Conservation (phyloP, 92 coral and sea anemone genomes). For the Metridium senile region DNA sequence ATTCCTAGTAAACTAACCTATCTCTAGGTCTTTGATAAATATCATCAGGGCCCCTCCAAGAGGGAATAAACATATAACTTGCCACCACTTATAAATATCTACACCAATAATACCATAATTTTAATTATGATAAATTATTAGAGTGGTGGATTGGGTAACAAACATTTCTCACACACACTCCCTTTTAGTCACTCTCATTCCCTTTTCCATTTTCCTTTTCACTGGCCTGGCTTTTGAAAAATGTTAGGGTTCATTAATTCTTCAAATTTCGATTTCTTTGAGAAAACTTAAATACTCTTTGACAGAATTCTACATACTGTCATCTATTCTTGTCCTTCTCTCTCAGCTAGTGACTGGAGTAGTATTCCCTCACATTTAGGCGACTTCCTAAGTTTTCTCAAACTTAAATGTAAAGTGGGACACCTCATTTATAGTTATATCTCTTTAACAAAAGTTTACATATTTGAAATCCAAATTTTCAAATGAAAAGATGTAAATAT, state of each 20-base stretch:
- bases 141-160: conserved; percentile 76
- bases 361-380: conserved; percentile 60
- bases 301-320: conserved; percentile 31
- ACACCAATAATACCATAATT: conserved; percentile 68
- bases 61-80: conserved; percentile 11
- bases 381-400: conserved; percentile 82
- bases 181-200: conserved; percentile 21
- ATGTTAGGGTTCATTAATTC: conserved; percentile 31
- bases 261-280: conserved; percentile 68
- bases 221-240: conserved; percentile 39
- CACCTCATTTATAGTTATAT: background rate
- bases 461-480: too few species aligned
- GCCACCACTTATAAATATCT: conserved; percentile 88
- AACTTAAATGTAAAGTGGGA: conserved; percentile 30
- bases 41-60: conserved; percentile 53
- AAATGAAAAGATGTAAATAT: too few species aligned
- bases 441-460: too few species aligned
- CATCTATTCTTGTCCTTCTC: conserved; percentile 3
- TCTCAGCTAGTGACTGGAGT: conserved; percentile 34
- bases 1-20: background rate
- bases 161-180: conserved; percentile 31
- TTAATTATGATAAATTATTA: conserved; percentile 61
- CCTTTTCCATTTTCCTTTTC: conserved; percentile 6
- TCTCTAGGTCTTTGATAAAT: background rate
- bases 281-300: conserved; percentile 87